Evolutionary conservation across 2,888 invertebrate species (phyloP), one percentile per base, ranked within the genome.

Genomic region (Galerucella nymphaeae): DNA sequence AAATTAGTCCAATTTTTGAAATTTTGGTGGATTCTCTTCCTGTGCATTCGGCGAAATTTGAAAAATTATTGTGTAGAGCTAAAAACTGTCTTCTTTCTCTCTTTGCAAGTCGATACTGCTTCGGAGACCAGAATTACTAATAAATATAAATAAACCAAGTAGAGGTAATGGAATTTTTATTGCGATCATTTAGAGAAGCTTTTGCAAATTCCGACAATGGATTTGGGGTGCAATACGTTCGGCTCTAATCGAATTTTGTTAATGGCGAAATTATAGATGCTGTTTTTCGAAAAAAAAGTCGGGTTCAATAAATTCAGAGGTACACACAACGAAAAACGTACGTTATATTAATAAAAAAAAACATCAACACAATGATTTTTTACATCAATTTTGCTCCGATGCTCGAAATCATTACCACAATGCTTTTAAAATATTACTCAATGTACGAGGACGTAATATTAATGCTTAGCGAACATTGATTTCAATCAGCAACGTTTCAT

Each of bases 91-190:
- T 50, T 8, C n/a, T n/a, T 50, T n/a, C 14, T 50, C n/a, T 50
- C 50, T 53, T 18, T 10, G 8, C 16, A 2, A 18, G 16, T 10
- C 18, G 10, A 16, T 53, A 10, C 48, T n/a, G 18, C 2, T 48
- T 38, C 16, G 23, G 11, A 11, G 58, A 58, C 6, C 30, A 14
- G 23, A 23, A 13, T 14, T 9, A 10, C 58, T 30, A 30, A 67
- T 67, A 67, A 59, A 59, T 67, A 59, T 59, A 67, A 67, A 67
- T 67, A 48, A 67, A 30, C 58, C 38, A 30, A 50, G 38, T 65
- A 50, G 65, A 50, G 45, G 64, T 70, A 70, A 70, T 70, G 70
- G 65, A 70, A 59, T 20, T 70, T 70, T 65, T 70, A 70, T 70
- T 65, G 16, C 58, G 10, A 58, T 58, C 70, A 70, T 70, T 70